Percentiles rank a stretch among this genome's conserved stretches.
Evolutionary conservation across 1,140 invertebrate genomes (phyloP).

Genomic region (Brachionus calyciflorus): DNA sequence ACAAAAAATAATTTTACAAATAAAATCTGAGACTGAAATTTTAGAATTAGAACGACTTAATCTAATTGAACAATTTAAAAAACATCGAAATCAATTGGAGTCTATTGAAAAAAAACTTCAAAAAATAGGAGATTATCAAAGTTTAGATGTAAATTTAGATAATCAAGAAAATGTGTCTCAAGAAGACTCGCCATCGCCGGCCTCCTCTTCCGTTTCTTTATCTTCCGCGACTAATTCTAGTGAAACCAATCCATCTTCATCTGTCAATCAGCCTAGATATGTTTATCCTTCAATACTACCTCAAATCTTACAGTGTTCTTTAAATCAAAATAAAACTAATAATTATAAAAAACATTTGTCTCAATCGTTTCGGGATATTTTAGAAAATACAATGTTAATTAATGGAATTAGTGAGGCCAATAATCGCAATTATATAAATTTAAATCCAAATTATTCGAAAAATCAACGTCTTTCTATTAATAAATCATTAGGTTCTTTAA

Average conservation of each 20-base stretch:
- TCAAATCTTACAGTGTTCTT: neutral
- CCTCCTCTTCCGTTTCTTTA: constrained; percentile 16
- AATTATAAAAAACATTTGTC: constrained; percentile 41
- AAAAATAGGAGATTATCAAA: neutral
- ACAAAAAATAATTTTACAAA: neutral
- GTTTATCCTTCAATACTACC: neutral
- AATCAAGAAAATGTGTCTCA: neutral
- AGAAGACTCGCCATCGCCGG: constrained; percentile 1
- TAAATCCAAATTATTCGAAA: no score
- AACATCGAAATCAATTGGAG: constrained; percentile 24
- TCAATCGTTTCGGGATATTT: constrained; percentile 23
- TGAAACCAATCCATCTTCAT: constrained; percentile 5
- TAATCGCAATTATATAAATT: neutral
- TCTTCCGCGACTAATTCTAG: constrained; percentile 31
- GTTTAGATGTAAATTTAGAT: constrained; percentile 20
- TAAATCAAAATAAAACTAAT: neutral
- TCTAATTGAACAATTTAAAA: constrained; percentile 19
- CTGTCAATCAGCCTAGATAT: no score
- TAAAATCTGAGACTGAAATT: constrained; percentile 19
- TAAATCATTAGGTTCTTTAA: neutral
- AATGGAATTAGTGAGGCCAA: constrained; percentile 5
- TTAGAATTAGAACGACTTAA: constrained; percentile 28
- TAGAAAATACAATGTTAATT: constrained; percentile 44
- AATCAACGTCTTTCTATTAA: neutral
- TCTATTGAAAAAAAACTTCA: constrained; percentile 21